Conservation (phyloP, 2,888 invertebrate species). For the Ryuthela nishihirai region DNA sequence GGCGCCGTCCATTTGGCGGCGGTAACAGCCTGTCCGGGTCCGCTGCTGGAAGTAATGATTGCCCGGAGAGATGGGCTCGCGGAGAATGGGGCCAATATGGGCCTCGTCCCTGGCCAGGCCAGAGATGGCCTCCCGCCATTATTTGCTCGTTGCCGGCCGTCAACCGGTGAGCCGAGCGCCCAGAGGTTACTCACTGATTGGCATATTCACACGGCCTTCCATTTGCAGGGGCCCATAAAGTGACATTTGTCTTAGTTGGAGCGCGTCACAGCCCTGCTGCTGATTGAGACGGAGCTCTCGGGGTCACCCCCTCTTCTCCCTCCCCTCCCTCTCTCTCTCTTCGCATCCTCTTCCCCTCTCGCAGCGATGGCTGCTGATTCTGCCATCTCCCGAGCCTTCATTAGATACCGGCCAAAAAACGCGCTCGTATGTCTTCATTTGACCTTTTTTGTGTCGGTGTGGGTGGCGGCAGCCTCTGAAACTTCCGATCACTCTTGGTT, state of each 20-base stretch:
- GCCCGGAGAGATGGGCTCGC: background rate
- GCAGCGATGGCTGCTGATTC: too few species aligned
- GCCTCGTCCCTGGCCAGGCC: background rate
- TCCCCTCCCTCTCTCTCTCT: background rate
- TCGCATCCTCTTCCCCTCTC: constrained; percentile 1
- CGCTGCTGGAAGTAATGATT: constrained; percentile 20
- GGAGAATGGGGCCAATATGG: constrained; percentile 10
- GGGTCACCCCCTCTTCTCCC: constrained; percentile 14
- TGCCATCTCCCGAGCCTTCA: constrained; percentile 32
- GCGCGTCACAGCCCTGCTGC: constrained; percentile 5
- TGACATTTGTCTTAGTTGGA: constrained; percentile 17
- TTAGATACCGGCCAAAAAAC: constrained; percentile 37
- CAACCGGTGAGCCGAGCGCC: too few species aligned
- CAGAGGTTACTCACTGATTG: constrained; percentile 10
- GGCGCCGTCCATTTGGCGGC: too few species aligned
- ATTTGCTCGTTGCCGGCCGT: constrained; percentile 16
- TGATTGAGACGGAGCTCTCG: background rate
- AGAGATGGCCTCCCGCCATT: constrained; percentile 17
- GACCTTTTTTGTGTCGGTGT: constrained; percentile 27
- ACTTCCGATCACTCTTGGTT: constrained; percentile 36
- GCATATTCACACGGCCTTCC: constrained; percentile 29
- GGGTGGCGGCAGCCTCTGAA: constrained; percentile 21
- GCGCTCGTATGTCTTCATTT: constrained; percentile 38
- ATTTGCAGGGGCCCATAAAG: constrained; percentile 1
- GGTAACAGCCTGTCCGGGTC: too few species aligned